Evolutionary conservation across 2,888 invertebrate genomes (phyloP), one percentile per base, ranked within the genome.

Genomic region (Calameuta idolon): DNA sequence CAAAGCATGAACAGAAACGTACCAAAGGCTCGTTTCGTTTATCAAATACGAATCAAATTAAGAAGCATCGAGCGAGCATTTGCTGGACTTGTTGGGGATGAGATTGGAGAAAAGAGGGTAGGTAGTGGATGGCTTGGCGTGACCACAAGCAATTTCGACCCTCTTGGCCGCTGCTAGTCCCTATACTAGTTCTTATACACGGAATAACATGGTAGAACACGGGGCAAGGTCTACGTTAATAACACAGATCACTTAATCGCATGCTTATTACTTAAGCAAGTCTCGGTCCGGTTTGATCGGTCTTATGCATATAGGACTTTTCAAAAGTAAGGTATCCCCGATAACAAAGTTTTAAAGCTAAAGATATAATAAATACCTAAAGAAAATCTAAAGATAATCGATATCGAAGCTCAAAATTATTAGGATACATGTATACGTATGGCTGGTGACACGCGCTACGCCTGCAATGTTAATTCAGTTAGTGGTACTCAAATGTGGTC

Each of bases 201-300:
- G 82, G 80, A 86, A 87, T 83, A 85, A 82, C 84, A 82, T 85
- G 81, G 80, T 78, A 79, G 82, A 82, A 83, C 85, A 83, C 79
- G 83, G 86, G 86, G 86, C 90, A 90, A 90, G 90, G 90, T 90
- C 90, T 90, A 90, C 90, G 90, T 90, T 90, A 90, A 90, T 89
- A 88, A 87, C 87, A 85, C 85, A 83, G 88, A 90, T 89, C 88
- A 85, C 86, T 90, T 87, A 84, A 87, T 89, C 84, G 89, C 88
- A 87, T 85, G 87, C 84, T 87, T 87, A 87, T 88, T 88, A 87
- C 84, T 86, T 80, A 80, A 80, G 77, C 30, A 33, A 71, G 31
- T 71, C 71, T 55, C 5, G 23, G 55, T 55, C 9, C 23, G 23
- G 23, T 55, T 55, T 55, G 55, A 55, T 55, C 23, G 9, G 55